Evolutionary conservation across 2,888 invertebrate genomes (phyloP).

Genomic region (Xestia rhomboidea): DNA sequence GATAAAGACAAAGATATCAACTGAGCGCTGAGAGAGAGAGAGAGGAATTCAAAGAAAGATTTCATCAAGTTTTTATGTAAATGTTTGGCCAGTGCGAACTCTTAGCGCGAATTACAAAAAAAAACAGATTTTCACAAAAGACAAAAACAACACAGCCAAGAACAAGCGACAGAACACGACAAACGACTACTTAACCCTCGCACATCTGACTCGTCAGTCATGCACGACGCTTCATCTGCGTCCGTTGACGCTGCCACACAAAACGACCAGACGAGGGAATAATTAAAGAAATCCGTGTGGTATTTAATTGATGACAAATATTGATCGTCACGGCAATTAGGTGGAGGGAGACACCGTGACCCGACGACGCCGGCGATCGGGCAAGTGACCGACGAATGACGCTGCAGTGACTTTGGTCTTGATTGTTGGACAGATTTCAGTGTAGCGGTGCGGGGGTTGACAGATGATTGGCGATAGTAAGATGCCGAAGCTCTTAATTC

Average conservation of each 20-base stretch:
- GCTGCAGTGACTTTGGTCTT: slow-evolving; percentile 16
- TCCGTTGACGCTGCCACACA: slow-evolving; percentile 63
- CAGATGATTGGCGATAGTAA: not conserved
- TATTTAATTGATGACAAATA: slow-evolving; percentile 88
- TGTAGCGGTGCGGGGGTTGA: not conserved
- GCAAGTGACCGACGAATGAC: slow-evolving; percentile 33
- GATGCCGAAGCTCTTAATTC: not conserved
- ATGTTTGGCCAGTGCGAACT: not conserved
- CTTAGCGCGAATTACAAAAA: not conserved
- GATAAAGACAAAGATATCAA: not conserved
- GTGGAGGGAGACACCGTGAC: slow-evolving; percentile 71
- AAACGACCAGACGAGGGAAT: slow-evolving; percentile 67
- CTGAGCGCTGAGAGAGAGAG: not conserved
- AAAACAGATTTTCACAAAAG: slow-evolving; percentile 11
- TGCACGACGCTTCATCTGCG: slow-evolving; percentile 42
- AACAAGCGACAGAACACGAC: slow-evolving; percentile 46
- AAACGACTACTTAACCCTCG: slow-evolving; percentile 44
- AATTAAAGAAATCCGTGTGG: slow-evolving; percentile 75
- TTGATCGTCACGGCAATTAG: slow-evolving; percentile 85
- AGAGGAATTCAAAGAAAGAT: not conserved
- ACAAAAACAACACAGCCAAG: slow-evolving; percentile 31
- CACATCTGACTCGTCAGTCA: slow-evolving; percentile 39
- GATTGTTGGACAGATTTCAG: not conserved
- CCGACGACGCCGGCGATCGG: slow-evolving; percentile 62
- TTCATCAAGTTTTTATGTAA: not conserved